phyloP scores from a whole-genome alignment of 2,113 vertebrate species.

The Rana temporaria region DNA sequence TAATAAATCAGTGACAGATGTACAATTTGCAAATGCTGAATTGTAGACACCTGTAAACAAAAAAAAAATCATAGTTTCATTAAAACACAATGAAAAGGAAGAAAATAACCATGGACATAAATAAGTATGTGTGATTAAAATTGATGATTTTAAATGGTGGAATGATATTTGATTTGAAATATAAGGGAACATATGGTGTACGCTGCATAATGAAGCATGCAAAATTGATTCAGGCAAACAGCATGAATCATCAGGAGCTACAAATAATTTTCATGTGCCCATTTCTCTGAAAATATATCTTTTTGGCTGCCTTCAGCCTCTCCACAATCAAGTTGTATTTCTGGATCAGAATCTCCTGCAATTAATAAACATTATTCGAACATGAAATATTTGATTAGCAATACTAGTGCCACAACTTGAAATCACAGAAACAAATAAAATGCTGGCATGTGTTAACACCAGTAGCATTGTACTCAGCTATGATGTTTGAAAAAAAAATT shows the following conservation, averaged over 20 bases:
- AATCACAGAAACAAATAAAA: conserved; percentile 16
- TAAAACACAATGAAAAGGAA: conserved; percentile 36
- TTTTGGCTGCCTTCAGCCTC: conserved; percentile 28
- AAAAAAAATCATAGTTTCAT: conserved; percentile 53
- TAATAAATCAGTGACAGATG: conserved; percentile 40
- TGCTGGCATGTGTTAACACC: background rate
- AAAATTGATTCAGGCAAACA: conserved; percentile 54
- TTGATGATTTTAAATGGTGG: conserved; percentile 47
- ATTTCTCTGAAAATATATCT: conserved; percentile 40
- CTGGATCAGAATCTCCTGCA: conserved; percentile 25
- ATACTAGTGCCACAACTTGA: background rate
- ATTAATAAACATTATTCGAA: conserved; percentile 50
- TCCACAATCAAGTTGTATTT: conserved; percentile 21
- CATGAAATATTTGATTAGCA: conserved; percentile 31
- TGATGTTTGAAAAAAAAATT: too few relatives aligned
- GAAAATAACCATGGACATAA: conserved; percentile 49
- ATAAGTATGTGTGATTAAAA: conserved; percentile 56
- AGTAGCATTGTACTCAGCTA: background rate
- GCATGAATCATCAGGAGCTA: conserved; percentile 52
- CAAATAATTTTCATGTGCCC: conserved; percentile 50
- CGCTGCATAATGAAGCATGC: conserved; percentile 49
- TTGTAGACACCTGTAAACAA: conserved; percentile 36
- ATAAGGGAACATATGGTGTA: conserved; percentile 55
- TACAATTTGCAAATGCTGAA: conserved; percentile 25
- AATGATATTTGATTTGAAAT: conserved; percentile 48